Conservation (phyloP, 2,888 invertebrate species). For the Ditula angustiorana region DNA sequence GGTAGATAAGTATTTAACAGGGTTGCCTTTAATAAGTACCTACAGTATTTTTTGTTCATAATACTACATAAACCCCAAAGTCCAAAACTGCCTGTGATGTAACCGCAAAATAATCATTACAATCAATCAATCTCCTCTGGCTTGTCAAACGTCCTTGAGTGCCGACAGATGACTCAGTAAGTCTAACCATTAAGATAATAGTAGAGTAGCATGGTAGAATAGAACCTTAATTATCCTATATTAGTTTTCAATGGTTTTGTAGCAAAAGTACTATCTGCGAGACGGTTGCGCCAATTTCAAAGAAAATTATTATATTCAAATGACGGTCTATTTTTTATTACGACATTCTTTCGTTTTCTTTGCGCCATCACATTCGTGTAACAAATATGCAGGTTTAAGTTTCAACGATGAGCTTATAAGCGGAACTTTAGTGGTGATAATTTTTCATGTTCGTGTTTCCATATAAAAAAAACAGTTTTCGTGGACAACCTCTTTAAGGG, state of each 20-base stretch:
- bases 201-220: conserved; percentile 14
- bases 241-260: conserved; percentile 26
- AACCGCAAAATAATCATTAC: conserved; percentile 9
- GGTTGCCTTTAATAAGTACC: too few species aligned
- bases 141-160: conserved; percentile 25
- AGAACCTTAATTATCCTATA: conserved; percentile 18
- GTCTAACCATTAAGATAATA: conserved; percentile 31
- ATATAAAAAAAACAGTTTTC: too few species aligned
- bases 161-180: conserved; percentile 24
- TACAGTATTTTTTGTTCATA: too few species aligned
- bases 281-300: conserved; percentile 15
- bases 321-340: neutral
- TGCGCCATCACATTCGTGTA: too few species aligned
- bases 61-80: too few species aligned
- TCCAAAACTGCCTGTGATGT: neutral
- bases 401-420: too few species aligned
- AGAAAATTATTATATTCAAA: neutral
- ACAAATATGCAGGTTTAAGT: too few species aligned
- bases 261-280: neutral
- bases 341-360: neutral
- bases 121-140: conserved; percentile 8
- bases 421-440: too few species aligned
- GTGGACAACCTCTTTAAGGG: too few species aligned
- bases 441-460: too few species aligned
- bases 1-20: too few species aligned